Conservation (phyloP, 2,888 invertebrate species). For the Heliconius sara region DNA sequence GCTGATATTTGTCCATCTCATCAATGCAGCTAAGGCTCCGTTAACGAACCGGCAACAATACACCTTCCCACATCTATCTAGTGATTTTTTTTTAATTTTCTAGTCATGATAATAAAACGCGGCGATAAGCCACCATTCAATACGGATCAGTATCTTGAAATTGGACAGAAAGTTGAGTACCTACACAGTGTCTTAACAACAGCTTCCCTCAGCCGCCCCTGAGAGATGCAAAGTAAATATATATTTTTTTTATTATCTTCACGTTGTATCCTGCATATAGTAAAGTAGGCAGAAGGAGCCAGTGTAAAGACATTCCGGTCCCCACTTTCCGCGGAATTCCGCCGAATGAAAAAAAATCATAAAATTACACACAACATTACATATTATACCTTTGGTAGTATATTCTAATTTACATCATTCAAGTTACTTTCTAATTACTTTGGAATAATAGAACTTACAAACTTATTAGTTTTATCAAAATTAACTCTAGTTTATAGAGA, state of each 20-base stretch:
- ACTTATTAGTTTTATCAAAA: slow-evolving; percentile 22
- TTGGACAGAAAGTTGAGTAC: neutral
- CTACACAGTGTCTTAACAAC: too few relatives aligned
- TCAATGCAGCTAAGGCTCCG: too few relatives aligned
- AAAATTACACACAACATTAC: neutral
- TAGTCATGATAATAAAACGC: neutral
- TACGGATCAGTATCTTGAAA: neutral
- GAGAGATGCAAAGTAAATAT: neutral
- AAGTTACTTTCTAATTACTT: neutral
- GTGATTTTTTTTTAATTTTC: neutral
- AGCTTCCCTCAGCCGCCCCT: too few relatives aligned
- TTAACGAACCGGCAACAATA: too few relatives aligned
- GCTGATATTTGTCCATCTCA: too few relatives aligned
- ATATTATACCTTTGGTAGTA: neutral
- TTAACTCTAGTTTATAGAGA: slow-evolving; percentile 17
- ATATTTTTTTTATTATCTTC: too few relatives aligned
- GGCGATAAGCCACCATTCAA: neutral
- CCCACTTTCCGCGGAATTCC: too few relatives aligned
- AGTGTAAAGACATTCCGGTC: too few relatives aligned
- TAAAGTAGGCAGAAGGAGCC: too few relatives aligned
- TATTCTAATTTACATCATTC: neutral
- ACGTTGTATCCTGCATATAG: too few relatives aligned
- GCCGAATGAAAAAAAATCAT: neutral
- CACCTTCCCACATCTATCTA: too few relatives aligned
- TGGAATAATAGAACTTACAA: slow-evolving; percentile 5